A percentile compares a stretch with the other conserved stretches of the same genome.
phyloP scores from a whole-genome alignment of 1,140 invertebrate genomes.

The Polyergus mexicanus region DNA sequence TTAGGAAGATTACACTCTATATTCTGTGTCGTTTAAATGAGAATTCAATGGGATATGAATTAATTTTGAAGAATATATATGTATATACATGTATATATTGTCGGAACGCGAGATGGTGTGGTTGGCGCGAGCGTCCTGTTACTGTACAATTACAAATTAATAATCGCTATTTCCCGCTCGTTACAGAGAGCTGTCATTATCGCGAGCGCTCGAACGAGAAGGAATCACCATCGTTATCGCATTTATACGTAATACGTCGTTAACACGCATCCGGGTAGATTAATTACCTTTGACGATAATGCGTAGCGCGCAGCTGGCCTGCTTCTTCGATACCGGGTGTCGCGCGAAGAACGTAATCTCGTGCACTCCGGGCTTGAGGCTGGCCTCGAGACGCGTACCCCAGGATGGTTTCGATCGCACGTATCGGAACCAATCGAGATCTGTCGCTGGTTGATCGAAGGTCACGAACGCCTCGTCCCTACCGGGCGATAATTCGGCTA shows the following conservation, averaged over 20 bases:
- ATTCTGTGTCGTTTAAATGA: background rate
- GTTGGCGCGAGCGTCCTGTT: background rate
- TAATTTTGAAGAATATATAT: background rate
- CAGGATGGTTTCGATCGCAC: conserved; percentile 85
- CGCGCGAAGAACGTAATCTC: conserved; percentile 84
- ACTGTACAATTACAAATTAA: conserved; percentile 38
- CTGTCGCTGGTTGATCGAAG: conserved; percentile 85
- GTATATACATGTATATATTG: background rate
- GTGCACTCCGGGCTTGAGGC: conserved; percentile 82
- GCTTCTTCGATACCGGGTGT: conserved; percentile 85
- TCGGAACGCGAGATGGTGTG: no score
- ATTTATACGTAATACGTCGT: conserved; percentile 55
- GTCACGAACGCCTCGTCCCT: conserved; percentile 84
- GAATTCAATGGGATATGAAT: background rate
- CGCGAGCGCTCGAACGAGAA: conserved; percentile 18
- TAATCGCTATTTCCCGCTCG: conserved; percentile 28
- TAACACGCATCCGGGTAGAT: conserved; percentile 59
- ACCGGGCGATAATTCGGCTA: conserved; percentile 82
- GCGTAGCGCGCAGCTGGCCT: conserved; percentile 82
- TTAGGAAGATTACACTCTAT: background rate
- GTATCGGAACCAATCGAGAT: conserved; percentile 86
- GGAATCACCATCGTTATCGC: conserved; percentile 39
- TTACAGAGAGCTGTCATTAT: conserved; percentile 32
- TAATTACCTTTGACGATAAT: conserved; percentile 84
- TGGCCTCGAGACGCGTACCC: conserved; percentile 85